Percentiles rank a stretch among this genome's conserved stretches.
These are phyloP conservation scores for Temnothorax rugatulus DNA, from an alignment of 2,888 invertebrate genomes.

Conservation along the genomic window DNA sequence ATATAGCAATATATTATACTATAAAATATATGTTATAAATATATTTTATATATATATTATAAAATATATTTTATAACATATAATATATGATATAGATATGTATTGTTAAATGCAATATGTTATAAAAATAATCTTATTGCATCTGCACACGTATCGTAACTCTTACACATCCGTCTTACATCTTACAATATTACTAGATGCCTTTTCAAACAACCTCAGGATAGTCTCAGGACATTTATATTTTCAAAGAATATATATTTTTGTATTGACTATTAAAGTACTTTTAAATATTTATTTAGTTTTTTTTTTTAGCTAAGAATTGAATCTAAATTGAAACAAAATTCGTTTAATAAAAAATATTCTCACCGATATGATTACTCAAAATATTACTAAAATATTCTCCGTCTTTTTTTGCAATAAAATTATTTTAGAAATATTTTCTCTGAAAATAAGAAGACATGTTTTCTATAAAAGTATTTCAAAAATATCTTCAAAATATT, in stretches of 20 bases:
- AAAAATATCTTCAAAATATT: slow-evolving; percentile 4
- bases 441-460: neutral
- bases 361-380: neutral
- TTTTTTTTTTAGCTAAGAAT: neutral
- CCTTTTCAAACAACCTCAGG: neutral
- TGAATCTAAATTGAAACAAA: neutral
- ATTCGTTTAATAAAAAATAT: neutral
- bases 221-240: neutral
- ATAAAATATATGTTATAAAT: neutral
- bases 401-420: neutral
- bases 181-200: neutral
- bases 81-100: neutral
- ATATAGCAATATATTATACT: neutral
- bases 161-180: neutral
- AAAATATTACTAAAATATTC: neutral
- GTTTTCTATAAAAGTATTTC: neutral
- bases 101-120: neutral
- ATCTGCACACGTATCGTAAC: neutral
- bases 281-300: slow-evolving; percentile 8
- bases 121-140: neutral
- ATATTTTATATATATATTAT: neutral
- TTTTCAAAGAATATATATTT: neutral
- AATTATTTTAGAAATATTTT: neutral
- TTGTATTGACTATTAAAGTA: neutral
- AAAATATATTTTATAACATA: slow-evolving; percentile 14